Evolutionary conservation across 2,797 vertebrate species (phyloP), one percentile per base, ranked within the genome.

Genomic region (Microhierax caerulescens): DNA sequence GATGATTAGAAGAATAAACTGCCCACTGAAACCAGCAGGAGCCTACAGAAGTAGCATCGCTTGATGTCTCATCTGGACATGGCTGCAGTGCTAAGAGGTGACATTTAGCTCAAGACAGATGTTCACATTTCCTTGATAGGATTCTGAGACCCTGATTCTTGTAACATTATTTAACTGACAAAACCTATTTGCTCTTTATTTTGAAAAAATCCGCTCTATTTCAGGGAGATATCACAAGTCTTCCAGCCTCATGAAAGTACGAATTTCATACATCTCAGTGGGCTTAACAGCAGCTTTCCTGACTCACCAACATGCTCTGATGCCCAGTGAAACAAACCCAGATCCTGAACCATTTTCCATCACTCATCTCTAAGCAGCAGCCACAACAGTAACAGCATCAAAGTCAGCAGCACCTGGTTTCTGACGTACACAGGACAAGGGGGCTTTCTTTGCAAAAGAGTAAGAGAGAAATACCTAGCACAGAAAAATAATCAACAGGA

Each of bases 381-480:
- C 18, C 18, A 8, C 41, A 30, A 7, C 0, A 81, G n/a, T 45
- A 63, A 37, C 0, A 0, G 4, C 48, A 60, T 7, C 21, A 14
- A 63, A 73, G 36, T 3, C 59, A 54, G 53, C 48, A 90, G 75
- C 34, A 24, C 9, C 19, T 5, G 17, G 7, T 25, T 64, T 45
- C n/a, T 45, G 50, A 39, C 10, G 25, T 3, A 15, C 3, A 18
- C 22, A 34, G 37, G 30, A 21, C 34, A 80, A 77, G 9, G 14
- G 12, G 10, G 9, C 4, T 25, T 82, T 59, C 41, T 85, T 68
- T 60, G 43, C 30, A 59, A 48, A 27, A 22, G 4, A 6, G 10
- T 7, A n/a, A 28, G 4, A 28, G 8, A 6, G 47, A 45, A 74
- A 39, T 19, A 34, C 5, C 27, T 13, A 1, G 1, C 22, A 25